Conservation (phyloP, 2,888 invertebrate species). For the Synergus gifuensis region DNA sequence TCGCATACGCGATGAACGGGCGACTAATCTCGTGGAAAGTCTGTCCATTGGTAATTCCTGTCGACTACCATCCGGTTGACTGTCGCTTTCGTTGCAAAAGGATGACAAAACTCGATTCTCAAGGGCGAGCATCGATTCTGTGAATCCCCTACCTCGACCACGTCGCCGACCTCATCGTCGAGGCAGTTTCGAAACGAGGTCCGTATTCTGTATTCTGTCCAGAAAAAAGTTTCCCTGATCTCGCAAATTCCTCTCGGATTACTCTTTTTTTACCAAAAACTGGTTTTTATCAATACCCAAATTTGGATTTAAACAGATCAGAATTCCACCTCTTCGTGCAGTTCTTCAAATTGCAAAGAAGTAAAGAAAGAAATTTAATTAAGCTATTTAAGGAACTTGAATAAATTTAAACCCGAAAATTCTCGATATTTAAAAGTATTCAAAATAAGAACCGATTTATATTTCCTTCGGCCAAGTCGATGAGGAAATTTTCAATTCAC, state of each 20-base stretch:
- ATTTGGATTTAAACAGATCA: neutral
- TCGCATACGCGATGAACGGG: slow-evolving; percentile 25
- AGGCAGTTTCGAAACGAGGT: slow-evolving; percentile 43
- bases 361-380: neutral
- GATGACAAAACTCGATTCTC: slow-evolving; percentile 56
- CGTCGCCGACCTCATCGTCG: slow-evolving; percentile 27
- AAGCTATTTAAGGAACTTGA: neutral
- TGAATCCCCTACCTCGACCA: slow-evolving; percentile 46
- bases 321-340: neutral
- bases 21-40: slow-evolving; percentile 51
- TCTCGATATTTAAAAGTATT: neutral
- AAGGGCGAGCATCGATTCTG: slow-evolving; percentile 50
- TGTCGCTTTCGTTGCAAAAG: slow-evolving; percentile 35
- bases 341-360: slow-evolving; percentile 1
- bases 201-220: slow-evolving; percentile 2
- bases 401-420: neutral
- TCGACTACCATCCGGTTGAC: slow-evolving; percentile 31
- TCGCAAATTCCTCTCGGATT: slow-evolving; percentile 1
- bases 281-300: neutral
- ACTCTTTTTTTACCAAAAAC: slow-evolving; percentile 4
- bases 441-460: neutral
- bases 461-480: slow-evolving; percentile 11
- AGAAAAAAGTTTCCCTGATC: slow-evolving; percentile 31
- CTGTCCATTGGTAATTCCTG: slow-evolving; percentile 55
- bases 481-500: slow-evolving; percentile 29